Evolutionary conservation across 2,113 vertebrate genomes (phyloP), one percentile per base, ranked within the genome.

Genomic region (Ptychochromis oligacanthus): DNA sequence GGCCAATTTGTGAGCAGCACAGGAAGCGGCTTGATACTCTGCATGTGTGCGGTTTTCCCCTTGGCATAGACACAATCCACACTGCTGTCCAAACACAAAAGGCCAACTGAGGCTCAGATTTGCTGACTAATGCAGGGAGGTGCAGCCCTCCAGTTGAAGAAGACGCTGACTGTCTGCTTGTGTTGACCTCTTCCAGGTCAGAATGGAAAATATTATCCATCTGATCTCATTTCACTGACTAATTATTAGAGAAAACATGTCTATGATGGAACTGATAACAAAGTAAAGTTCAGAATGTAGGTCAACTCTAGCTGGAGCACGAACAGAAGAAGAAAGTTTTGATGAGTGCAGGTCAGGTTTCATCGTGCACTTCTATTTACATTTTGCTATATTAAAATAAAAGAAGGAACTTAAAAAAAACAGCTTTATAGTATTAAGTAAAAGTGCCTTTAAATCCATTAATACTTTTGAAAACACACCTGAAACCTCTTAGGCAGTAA

Each of bases 211-310:
- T 8, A 82, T 87, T 75, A 88, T 74, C 72, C 65, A 65, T 77
- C 77, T 80, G 87, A 86, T 91, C 80, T 62, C 38, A 86, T 93
- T 93, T 91, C 85, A 87, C 86, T 72, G 78, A 85, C 85, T 82
- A 87, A 74, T 81, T 64, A 83, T 82, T 52, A 10, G 36, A 79
- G 24, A 34, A 77, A 77, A n/a, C 52, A 61, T n/a, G 77, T 49
- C 62, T 80, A 34, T 46, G 57, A 60, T 56, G 34, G 46, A 2
- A 54, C 67, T n/a, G 46, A 72, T 72, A 17, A 49, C n/a, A 14
- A 72, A 70, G 43, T 31, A 72, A 52, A 24, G 22, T 58, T 15
- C 13, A 58, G 1, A 34, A 17, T 34, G 46, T 11, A 34, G 46
- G 67, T 72, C 67, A 72, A 72, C 26, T n/a, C 1, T 1, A 72